Base-by-base conservation (phyloP, 1,140 invertebrate genomes). In the Popillia japonica region DNA sequence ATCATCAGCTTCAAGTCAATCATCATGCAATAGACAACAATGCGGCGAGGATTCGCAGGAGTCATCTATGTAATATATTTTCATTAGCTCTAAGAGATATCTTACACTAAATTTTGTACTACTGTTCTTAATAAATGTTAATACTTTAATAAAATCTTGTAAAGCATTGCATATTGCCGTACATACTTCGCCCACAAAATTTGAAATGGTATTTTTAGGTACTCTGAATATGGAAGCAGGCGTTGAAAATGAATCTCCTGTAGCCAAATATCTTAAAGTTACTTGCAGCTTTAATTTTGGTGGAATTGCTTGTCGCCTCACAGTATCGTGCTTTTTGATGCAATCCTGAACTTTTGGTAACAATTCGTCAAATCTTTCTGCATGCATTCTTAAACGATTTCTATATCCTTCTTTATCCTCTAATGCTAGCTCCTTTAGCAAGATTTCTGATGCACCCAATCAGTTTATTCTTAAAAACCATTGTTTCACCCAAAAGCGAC, bases 291-390 rank as follows among this genome's bases (percentile, higher is more conserved):
- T 73, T 14, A 75, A 75, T 44, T 75, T 40, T 78, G 77, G 41
- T 42, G 20, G 34, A 17, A 78, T 22, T 74, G 72, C 77, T 55
- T 73, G 41, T 78, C 68, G 68, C 77, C 79, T 82, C 61, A 80
- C 72, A 74, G 84, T 86, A 79, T 86, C 80, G 79, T 82, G 77
- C 81, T 83, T 85, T 75, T 77, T 80, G 77, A 85, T 85, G 34
- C 41, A 34, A 79, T 75, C 22, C 20, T 80, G 77, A 72, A 81
- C 72, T 79, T 80, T 81, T 61, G 22, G 78, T 72, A 81, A 64
- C 73, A 82, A 74, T 78, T 82, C 78, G 3, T 78, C 77, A 81
- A 81, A 80, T 76, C 78, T 82, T 81, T 82, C 76, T 78, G 79
- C 78, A 75, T 75, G 79, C 75, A 82, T 80, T 79, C 78, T 81